These are phyloP conservation scores for Meandrina meandrites DNA, from an alignment of 92 coral and sea anemone genomes.

Conservation along the genomic window DNA sequence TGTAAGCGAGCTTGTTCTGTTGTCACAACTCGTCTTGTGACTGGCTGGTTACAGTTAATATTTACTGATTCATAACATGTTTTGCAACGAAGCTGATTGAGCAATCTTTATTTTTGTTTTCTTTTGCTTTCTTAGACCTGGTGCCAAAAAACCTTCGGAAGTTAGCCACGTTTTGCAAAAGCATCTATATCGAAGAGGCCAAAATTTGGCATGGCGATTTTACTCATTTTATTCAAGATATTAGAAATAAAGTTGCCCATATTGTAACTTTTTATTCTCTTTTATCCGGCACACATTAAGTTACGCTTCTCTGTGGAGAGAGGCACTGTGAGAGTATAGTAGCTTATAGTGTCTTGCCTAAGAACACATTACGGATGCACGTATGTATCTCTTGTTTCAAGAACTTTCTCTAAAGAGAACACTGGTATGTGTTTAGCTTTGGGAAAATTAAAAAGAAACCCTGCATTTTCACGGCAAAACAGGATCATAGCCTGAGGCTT, in stretches of 20 bases:
- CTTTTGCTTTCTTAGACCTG: background rate
- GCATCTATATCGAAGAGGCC: no score
- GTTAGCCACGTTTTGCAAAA: background rate
- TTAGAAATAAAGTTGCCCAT: no score
- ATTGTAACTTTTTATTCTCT: no score
- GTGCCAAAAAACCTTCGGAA: background rate
- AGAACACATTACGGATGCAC: no score
- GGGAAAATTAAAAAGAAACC: background rate
- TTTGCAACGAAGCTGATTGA: background rate
- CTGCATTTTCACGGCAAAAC: background rate
- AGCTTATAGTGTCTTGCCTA: no score
- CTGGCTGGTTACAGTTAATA: background rate
- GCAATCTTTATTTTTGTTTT: background rate
- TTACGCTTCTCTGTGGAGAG: no score
- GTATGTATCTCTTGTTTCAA: background rate
- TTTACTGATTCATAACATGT: conserved; percentile 16
- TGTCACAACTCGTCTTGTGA: background rate
- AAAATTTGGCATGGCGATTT: no score
- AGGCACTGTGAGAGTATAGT: no score
- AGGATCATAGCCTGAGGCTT: background rate
- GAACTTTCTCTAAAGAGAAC: background rate
- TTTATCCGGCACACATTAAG: no score
- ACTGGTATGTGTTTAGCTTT: background rate
- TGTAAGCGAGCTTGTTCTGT: background rate
- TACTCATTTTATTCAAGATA: no score